Evolutionary conservation across 2,113 vertebrate species (phyloP).

Genomic region (Dipodomys ordii): DNA sequence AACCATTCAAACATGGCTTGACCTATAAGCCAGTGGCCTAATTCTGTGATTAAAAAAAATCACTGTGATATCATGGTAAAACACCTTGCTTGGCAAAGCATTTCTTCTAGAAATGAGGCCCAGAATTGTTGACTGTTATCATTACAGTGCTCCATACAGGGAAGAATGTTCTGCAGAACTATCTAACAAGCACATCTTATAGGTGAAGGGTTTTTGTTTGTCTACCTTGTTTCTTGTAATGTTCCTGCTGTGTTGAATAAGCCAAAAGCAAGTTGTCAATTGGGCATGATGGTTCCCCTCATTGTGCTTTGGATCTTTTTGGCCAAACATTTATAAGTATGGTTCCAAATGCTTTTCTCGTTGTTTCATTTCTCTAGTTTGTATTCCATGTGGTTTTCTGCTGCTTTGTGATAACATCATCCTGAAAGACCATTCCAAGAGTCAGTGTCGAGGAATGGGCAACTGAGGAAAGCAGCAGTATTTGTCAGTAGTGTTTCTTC

Average conservation of each 20-base stretch:
- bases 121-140: conserved; percentile 82
- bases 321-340: background rate
- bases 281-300: background rate
- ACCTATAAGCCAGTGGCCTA: conserved; percentile 83
- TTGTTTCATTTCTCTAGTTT: background rate
- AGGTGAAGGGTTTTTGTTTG: background rate
- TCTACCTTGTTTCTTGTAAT: conserved; percentile 37
- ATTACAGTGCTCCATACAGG: conserved; percentile 81
- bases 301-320: conserved; percentile 32
- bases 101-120: conserved; percentile 83
- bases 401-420: background rate
- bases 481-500: background rate
- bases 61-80: conserved; percentile 84
- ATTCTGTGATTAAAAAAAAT: conserved; percentile 85
- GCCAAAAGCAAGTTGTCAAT: conserved; percentile 48
- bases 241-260: conserved; percentile 59
- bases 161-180: conserved; percentile 80
- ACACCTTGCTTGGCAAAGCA: conserved; percentile 85
- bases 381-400: background rate
- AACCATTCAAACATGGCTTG: conserved; percentile 75
- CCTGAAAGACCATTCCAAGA: background rate
- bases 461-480: background rate
- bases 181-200: conserved; percentile 66
- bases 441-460: background rate
- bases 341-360: background rate